A percentile compares a stretch with the other conserved stretches of the same genome.
Evolutionary conservation across 2,113 vertebrate genomes (phyloP).

Genomic region (Rutilus rutilus): DNA sequence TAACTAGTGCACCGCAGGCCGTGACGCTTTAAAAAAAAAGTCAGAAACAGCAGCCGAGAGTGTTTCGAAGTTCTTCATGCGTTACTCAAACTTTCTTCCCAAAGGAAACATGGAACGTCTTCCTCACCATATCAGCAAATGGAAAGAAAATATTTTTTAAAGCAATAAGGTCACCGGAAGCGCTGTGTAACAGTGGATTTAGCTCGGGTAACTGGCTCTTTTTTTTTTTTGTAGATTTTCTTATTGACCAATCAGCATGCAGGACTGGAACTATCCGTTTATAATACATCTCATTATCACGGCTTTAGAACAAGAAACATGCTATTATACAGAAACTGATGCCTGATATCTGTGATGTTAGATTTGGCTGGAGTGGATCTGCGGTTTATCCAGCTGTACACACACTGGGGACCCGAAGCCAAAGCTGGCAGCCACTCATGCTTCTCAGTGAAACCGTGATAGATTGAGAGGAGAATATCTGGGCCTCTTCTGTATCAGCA

Average conservation of each 20-base stretch:
- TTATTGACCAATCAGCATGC: constrained; percentile 1
- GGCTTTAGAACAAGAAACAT: background rate
- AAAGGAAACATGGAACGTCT: background rate
- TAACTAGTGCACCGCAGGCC: constrained; percentile 13
- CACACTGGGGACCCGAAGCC: constrained; percentile 25
- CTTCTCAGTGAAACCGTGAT: constrained; percentile 38
- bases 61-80: background rate
- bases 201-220: background rate
- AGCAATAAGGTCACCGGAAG: background rate
- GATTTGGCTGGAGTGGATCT: constrained; percentile 23
- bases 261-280: background rate
- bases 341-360: constrained; percentile 13
- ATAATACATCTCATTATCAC: background rate
- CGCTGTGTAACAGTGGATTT: background rate
- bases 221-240: background rate
- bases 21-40: background rate
- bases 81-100: background rate
- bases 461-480: constrained; percentile 45
- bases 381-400: constrained; percentile 16
- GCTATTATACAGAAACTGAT: background rate
- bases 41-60: background rate
- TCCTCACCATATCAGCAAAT: constrained; percentile 4
- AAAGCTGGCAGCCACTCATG: constrained; percentile 35
- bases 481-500: constrained; percentile 53
- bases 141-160: background rate